phyloP scores from a whole-genome alignment of 2,797 vertebrate species.

The Syngnathus acus region DNA sequence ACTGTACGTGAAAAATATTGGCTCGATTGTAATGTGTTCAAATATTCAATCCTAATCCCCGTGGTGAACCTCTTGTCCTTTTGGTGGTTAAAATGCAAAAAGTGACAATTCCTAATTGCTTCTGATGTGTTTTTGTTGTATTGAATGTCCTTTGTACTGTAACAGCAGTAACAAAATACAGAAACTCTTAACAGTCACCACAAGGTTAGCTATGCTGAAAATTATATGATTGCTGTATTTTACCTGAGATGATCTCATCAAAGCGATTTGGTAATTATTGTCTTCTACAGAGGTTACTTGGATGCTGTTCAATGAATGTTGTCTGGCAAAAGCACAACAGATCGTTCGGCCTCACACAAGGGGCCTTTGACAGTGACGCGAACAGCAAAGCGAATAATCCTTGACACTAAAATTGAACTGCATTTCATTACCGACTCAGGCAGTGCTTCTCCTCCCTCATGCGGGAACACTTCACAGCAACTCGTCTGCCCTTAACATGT shows the following conservation, averaged over 20 bases:
- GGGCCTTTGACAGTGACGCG: constrained; percentile 18
- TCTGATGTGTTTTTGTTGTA: not conserved
- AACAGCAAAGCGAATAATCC: constrained; percentile 26
- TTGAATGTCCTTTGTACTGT: not conserved
- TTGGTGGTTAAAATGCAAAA: not conserved
- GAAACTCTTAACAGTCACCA: constrained; percentile 2
- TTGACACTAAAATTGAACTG: constrained; percentile 12
- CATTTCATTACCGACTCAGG: constrained; percentile 14
- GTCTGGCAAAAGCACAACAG: constrained; percentile 12
- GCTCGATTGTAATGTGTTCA: not conserved
- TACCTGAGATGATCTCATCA: constrained; percentile 19
- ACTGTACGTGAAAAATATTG: constrained; percentile 4
- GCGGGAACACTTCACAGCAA: constrained; percentile 14
- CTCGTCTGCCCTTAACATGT: constrained; percentile 7
- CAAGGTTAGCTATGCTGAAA: constrained; percentile 10
- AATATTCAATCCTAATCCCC: not conserved
- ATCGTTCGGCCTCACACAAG: constrained; percentile 13
- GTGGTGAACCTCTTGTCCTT: not conserved
- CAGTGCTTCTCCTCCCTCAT: constrained; percentile 22
- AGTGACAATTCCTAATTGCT: not conserved
- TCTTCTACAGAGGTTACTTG: constrained; percentile 8
- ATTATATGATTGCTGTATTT: constrained; percentile 15
- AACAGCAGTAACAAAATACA: not conserved
- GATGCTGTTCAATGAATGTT: constrained; percentile 11
- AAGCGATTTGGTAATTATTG: constrained; percentile 25